Percentiles rank a stretch among this genome's conserved stretches.
Conservation (phyloP, 1,140 invertebrate species). For the Lineus longissimus region DNA sequence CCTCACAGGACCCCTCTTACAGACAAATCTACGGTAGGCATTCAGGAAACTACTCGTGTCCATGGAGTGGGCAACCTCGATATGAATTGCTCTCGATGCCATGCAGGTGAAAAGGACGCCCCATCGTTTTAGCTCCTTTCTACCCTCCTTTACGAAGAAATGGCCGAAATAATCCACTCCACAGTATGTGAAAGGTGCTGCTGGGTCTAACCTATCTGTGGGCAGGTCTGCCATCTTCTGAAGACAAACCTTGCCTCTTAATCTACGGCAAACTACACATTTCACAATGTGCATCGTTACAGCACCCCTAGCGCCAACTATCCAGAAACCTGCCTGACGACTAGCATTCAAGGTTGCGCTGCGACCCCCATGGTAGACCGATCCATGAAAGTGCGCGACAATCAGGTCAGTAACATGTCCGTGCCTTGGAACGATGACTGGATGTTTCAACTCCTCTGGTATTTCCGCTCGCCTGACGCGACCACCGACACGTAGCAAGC, state of each 20-base stretch:
- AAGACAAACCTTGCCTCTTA: not conserved
- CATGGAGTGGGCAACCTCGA: not conserved
- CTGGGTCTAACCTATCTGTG: not conserved
- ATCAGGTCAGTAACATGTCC: constrained; percentile 11
- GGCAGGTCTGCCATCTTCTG: constrained; percentile 13
- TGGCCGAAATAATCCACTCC: constrained; percentile 4
- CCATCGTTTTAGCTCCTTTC: constrained; percentile 8
- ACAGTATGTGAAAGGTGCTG: not conserved
- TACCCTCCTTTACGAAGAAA: constrained; percentile 4
- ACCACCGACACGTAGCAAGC: constrained; percentile 21
- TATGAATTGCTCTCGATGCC: not conserved
- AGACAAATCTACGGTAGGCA: constrained; percentile 1
- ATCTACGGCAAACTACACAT: constrained; percentile 3
- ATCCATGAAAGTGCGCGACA: constrained; percentile 13
- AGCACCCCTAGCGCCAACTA: constrained; percentile 14
- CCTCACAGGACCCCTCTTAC: not conserved
- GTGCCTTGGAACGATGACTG: constrained; percentile 17
- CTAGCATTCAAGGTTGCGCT: constrained; percentile 17
- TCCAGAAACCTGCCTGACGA: constrained; percentile 19
- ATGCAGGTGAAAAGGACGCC: constrained; percentile 10
- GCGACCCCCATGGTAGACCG: constrained; percentile 17
- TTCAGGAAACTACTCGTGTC: constrained; percentile 4
- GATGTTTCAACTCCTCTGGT: constrained; percentile 8
- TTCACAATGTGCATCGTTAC: not conserved
- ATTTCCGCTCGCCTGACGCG: constrained; percentile 10